Evolutionary conservation across 2,113 vertebrate genomes (phyloP).

Genomic region (Marmota monax): DNA sequence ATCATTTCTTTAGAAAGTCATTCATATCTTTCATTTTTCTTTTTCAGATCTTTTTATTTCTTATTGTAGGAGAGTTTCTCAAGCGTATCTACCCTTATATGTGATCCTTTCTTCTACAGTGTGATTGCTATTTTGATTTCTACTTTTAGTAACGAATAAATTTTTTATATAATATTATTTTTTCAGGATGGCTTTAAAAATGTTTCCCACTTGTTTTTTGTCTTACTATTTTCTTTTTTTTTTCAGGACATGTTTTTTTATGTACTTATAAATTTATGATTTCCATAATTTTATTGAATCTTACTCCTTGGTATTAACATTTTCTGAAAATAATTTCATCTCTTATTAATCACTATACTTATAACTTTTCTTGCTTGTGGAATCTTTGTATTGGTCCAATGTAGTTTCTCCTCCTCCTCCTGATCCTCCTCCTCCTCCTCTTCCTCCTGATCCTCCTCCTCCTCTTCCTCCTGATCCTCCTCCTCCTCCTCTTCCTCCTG

Average conservation of each 20-base stretch:
- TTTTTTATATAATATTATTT: neutral
- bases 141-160: neutral
- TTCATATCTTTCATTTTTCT: neutral
- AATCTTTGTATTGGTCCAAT: neutral
- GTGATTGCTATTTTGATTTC: conserved; percentile 32
- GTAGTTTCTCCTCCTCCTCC: neutral
- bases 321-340: conserved; percentile 36
- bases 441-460: neutral
- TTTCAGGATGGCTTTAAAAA: neutral
- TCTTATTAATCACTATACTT: neutral
- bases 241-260: neutral
- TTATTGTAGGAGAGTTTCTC: neutral
- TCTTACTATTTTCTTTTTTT: neutral
- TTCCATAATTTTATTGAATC: conserved; percentile 20
- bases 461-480: too few relatives aligned
- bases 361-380: neutral
- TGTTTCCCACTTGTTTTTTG: neutral
- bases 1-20: conserved; percentile 1
- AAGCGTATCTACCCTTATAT: neutral
- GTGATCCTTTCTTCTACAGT: neutral
- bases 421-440: too few relatives aligned
- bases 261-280: neutral
- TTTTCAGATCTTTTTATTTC: neutral
- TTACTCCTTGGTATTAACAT: neutral
- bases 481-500: too few relatives aligned